Conservation (phyloP, 2,113 vertebrate genomes). For the Corynorhinus townsendii region DNA sequence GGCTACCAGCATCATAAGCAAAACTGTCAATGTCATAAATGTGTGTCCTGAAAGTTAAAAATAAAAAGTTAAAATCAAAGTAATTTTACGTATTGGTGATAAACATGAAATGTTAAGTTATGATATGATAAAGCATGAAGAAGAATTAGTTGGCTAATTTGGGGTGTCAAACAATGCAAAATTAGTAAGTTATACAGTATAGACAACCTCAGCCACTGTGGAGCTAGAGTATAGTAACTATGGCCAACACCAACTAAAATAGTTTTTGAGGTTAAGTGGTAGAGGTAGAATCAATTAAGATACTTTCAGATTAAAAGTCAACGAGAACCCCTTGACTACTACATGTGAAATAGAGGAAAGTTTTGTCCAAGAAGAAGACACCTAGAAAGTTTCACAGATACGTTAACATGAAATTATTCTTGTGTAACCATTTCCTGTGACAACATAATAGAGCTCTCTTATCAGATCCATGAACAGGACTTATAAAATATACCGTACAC, state of each 20-base stretch:
- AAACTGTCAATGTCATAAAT: conserved; percentile 43
- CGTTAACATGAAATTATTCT: neutral
- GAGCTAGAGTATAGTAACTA: neutral
- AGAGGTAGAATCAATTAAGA: neutral
- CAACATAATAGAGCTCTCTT: neutral
- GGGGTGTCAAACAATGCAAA: neutral
- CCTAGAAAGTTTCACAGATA: neutral
- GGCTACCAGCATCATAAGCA: conserved; percentile 36
- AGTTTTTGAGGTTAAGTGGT: neutral
- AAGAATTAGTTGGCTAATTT: no score
- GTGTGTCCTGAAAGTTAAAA: conserved; percentile 65
- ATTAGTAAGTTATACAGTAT: neutral
- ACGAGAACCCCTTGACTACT: neutral
- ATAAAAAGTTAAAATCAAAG: conserved; percentile 47
- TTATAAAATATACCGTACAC: neutral
- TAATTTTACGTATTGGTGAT: neutral
- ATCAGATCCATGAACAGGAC: neutral
- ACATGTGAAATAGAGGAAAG: neutral
- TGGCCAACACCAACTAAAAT: neutral
- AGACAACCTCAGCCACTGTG: neutral
- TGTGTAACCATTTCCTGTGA: neutral
- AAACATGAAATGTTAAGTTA: conserved; percentile 31
- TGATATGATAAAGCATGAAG: neutral
- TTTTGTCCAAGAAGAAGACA: neutral
- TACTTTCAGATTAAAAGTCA: neutral